Conservation (phyloP, 1,140 invertebrate species). For the Brachionus calyciflorus region DNA sequence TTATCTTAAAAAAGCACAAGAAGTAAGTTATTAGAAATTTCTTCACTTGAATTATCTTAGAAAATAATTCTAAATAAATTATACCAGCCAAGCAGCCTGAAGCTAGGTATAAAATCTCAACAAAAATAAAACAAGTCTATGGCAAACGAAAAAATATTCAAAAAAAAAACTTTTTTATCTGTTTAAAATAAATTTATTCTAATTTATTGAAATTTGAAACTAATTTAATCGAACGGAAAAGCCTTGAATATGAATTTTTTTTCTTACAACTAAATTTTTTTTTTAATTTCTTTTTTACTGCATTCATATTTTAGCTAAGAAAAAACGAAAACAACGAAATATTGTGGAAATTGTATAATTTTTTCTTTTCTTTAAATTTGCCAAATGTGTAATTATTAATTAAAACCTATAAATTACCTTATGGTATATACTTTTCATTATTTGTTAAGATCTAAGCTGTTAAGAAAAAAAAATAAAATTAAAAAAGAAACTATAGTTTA, state of each 20-base stretch:
- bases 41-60: conserved; percentile 38
- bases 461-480: too few species aligned
- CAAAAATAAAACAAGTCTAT: conserved; percentile 20
- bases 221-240: background rate
- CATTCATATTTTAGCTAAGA: background rate
- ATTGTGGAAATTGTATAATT: too few species aligned
- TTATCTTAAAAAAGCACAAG: too few species aligned
- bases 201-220: conserved; percentile 9
- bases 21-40: background rate
- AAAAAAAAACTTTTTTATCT: background rate
- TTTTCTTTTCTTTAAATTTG: conserved; percentile 24
- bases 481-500: background rate
- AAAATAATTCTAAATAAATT: conserved; percentile 34
- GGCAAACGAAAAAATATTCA: background rate
- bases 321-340: background rate
- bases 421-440: conserved; percentile 23
- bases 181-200: background rate
- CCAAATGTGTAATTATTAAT: conserved; percentile 36
- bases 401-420: conserved; percentile 16
- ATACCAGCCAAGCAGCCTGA: background rate
- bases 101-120: conserved; percentile 17
- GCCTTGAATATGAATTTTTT: too few species aligned
- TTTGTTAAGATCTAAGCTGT: conserved; percentile 14
- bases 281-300: background rate
- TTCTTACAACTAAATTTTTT: too few species aligned